Evolutionary conservation across 2,888 invertebrate genomes (phyloP).

Genomic region (Chloromyia formosa): DNA sequence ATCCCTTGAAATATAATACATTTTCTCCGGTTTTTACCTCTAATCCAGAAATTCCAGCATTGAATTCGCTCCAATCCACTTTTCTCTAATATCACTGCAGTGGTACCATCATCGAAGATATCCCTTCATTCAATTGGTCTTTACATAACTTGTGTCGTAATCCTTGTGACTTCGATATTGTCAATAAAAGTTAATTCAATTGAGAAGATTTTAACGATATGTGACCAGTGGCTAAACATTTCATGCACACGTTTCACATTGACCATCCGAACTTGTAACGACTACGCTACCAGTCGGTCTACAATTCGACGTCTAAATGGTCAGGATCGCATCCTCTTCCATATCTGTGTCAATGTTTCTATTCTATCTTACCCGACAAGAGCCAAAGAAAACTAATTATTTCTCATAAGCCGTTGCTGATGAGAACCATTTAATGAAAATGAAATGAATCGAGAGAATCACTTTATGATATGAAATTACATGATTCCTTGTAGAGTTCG

Average conservation of each 20-base stretch:
- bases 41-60: no score
- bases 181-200: constrained; percentile 31
- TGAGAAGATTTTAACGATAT: background rate
- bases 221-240: no score
- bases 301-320: no score
- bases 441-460: constrained; percentile 29
- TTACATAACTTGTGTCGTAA: background rate
- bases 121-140: background rate
- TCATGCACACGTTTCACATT: no score
- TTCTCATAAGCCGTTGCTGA: constrained; percentile 29
- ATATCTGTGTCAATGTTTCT: no score
- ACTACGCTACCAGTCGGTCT: no score
- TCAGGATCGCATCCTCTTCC: background rate
- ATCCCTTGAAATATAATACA: no score
- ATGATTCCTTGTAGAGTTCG: background rate
- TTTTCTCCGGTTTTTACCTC: no score
- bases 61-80: no score
- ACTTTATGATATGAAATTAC: constrained; percentile 31
- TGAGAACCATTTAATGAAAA: constrained; percentile 17
- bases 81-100: no score
- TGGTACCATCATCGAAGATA: background rate
- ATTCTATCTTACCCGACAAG: background rate
- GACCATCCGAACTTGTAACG: no score
- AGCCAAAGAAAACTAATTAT: constrained; percentile 30
- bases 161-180: background rate